Conservation (phyloP, 2,888 invertebrate genomes). For the Lasioglossum morio region DNA sequence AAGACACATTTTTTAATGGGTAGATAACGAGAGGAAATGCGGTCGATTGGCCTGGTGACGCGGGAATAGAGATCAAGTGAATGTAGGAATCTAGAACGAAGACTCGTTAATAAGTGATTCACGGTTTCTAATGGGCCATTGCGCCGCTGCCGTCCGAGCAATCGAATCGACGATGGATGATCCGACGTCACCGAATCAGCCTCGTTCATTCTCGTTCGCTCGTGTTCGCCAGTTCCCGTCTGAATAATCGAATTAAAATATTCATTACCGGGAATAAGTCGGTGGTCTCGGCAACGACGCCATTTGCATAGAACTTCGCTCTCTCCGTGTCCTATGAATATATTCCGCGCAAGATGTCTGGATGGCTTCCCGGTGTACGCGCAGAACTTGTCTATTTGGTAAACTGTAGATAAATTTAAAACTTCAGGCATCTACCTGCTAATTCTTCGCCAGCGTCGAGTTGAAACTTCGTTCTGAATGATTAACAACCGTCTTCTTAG, state of each 20-base stretch:
- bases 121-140: neutral
- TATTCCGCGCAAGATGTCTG: constrained; percentile 7
- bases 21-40: constrained; percentile 2
- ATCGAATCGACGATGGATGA: constrained; percentile 4
- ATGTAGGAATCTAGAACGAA: neutral
- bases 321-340: neutral
- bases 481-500: constrained; percentile 2
- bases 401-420: constrained; percentile 2
- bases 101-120: constrained; percentile 24
- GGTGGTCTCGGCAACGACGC: neutral
- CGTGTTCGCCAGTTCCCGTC: neutral
- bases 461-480: constrained; percentile 2
- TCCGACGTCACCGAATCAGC: neutral
- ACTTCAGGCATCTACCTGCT: neutral
- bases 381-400: constrained; percentile 6
- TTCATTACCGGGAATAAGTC: constrained; percentile 10
- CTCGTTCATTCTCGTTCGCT: neutral
- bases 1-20: neutral
- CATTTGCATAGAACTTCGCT: constrained; percentile 3
- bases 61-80: constrained; percentile 10
- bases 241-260: constrained; percentile 16
- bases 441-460: constrained; percentile 3
- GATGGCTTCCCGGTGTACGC: neutral
- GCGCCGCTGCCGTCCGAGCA: neutral
- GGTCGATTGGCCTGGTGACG: neutral